These are phyloP conservation scores for Ormyrus thymus DNA, from an alignment of 2,888 invertebrate genomes.

Conservation along the genomic window DNA sequence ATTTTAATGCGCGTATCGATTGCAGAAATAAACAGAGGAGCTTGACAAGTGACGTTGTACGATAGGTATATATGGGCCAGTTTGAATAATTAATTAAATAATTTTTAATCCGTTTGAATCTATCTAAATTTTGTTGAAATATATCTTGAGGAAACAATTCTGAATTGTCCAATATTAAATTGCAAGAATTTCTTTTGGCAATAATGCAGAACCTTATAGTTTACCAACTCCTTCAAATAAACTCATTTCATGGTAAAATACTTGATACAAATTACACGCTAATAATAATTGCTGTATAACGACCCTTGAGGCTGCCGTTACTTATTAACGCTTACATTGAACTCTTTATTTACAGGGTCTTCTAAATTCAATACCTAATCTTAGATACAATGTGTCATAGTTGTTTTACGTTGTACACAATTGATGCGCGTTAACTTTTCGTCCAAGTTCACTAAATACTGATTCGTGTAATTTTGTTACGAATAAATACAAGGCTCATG, in stretches of 20 bases:
- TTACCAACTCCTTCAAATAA: neutral
- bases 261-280: conserved; percentile 7
- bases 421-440: neutral
- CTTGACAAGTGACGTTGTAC: too few species aligned
- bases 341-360: conserved; percentile 50
- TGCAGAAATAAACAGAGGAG: too few species aligned
- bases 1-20: too few species aligned
- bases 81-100: too few species aligned
- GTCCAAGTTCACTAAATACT: conserved; percentile 20
- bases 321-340: conserved; percentile 45
- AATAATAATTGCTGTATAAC: conserved; percentile 2
- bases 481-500: neutral
- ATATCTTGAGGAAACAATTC: too few species aligned
- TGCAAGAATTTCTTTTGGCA: too few species aligned
- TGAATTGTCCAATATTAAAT: too few species aligned
- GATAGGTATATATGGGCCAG: too few species aligned
- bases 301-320: neutral
- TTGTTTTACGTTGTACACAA: conserved; percentile 2
- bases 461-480: neutral
- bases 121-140: too few species aligned
- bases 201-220: too few species aligned
- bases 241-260: conserved; percentile 5
- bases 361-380: neutral
- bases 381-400: conserved; percentile 24
- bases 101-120: too few species aligned